Evolutionary conservation across 2,888 invertebrate genomes (phyloP), one percentile per base, ranked within the genome.

Genomic region (Heliconius charithonia): DNA sequence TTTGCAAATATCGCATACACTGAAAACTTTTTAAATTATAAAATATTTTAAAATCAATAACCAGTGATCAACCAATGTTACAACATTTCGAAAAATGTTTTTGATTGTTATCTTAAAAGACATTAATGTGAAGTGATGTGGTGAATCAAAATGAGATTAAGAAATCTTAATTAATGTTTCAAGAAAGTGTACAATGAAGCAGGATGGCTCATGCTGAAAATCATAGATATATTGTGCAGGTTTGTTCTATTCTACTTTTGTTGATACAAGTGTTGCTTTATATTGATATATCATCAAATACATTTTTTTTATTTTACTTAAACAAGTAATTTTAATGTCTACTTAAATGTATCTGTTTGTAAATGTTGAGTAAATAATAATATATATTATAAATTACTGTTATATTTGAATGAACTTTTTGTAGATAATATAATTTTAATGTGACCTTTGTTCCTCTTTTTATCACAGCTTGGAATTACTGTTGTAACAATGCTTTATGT

Each of bases 221-320:
- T 93, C 96, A 96, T 90, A 95, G 97, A 89, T 96, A 96, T 92
- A 97, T 97, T 90, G 96, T 97, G 85, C 97, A 98, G 96, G 98
- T 98, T 83, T 89, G 92, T 92, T 80, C 12, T 4, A 69, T 6
- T 19, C 66, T 72, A 27, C 37, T 27, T 37, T 51, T 51, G 51
- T 51, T 56, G 6, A 66, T n/a, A 51, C 2, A 37, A 65, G 66
- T 27, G n/a, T 69, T 12, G n/a, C 29, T 51, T 51, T 66, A 32
- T 66, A 32, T 32, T 29, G 9, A 22, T 32, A 65, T 65, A 19
- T 65, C 6, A 7, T 65, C 3, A 27, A 22, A 32, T 29, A 29
- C 29, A 29, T 29, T 4, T 29, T 3, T 29, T 3, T 29, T 4
- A 3, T 29, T 29, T 29, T 29, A 29, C 3, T 29, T 29, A 4